Conservation (phyloP, 2,113 vertebrate species). For the Percina caprodes region DNA sequence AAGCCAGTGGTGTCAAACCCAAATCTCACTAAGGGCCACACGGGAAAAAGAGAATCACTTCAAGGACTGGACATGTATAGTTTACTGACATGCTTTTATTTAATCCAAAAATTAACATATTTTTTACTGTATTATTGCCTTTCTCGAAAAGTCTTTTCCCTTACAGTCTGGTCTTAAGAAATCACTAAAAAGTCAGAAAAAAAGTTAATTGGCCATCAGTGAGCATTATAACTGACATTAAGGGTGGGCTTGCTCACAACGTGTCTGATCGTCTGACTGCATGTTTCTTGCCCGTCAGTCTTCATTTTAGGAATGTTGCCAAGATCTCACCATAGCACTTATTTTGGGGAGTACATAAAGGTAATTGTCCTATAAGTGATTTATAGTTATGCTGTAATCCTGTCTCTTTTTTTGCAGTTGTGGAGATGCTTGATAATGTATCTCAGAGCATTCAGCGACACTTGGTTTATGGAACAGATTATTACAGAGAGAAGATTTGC, state of each 20-base stretch:
- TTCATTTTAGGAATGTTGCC: not conserved
- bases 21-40: too few relatives aligned
- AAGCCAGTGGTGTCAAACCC: too few relatives aligned
- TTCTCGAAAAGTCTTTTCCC: too few relatives aligned
- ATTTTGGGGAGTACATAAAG: not conserved
- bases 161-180: too few relatives aligned
- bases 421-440: not conserved
- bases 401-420: not conserved
- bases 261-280: not conserved
- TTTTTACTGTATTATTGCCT: too few relatives aligned
- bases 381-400: not conserved
- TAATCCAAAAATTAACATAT: too few relatives aligned
- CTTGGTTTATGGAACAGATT: constrained; percentile 1
- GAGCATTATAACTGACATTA: not conserved
- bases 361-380: not conserved
- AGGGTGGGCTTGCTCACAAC: not conserved
- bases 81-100: too few relatives aligned
- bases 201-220: too few relatives aligned
- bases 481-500: constrained; percentile 2
- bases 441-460: not conserved
- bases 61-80: too few relatives aligned
- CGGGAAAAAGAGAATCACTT: too few relatives aligned
- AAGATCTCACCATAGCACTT: not conserved
- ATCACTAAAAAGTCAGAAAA: too few relatives aligned
- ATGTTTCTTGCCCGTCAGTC: not conserved